These are phyloP conservation scores for Crotalus helleri DNA, from an alignment of 2,113 vertebrate genomes.

Conservation along the genomic window DNA sequence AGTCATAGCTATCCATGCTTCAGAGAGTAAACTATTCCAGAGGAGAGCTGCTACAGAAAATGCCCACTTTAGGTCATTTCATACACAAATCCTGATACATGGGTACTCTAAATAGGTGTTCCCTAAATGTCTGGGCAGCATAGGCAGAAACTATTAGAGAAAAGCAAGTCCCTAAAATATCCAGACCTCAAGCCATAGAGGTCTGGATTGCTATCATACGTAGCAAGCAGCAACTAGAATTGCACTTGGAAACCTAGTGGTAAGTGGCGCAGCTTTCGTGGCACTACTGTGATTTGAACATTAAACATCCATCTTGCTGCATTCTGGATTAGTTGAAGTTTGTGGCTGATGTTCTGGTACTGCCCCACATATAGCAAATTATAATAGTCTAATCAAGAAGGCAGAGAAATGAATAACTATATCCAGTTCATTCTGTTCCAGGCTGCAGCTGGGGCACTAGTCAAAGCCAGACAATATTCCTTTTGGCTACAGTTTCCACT, in stretches of 20 bases:
- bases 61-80: background rate
- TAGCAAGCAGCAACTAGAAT: background rate
- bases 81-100: background rate
- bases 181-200: background rate
- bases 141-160: background rate
- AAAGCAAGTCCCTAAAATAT: background rate
- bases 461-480: background rate
- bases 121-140: background rate
- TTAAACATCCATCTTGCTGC: background rate
- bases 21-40: background rate
- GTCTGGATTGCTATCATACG: background rate
- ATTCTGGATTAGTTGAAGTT: background rate
- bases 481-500: background rate
- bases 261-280: background rate
- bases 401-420: background rate
- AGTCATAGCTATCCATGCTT: background rate
- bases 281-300: background rate
- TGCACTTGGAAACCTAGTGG: background rate
- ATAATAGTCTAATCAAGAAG: background rate
- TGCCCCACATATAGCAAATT: background rate
- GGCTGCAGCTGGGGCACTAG: background rate
- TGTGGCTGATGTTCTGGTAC: background rate
- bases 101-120: background rate
- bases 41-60: background rate
- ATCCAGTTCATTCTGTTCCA: background rate